Conservation (phyloP, 2,113 vertebrate species). For the Dipodomys stephensi region DNA sequence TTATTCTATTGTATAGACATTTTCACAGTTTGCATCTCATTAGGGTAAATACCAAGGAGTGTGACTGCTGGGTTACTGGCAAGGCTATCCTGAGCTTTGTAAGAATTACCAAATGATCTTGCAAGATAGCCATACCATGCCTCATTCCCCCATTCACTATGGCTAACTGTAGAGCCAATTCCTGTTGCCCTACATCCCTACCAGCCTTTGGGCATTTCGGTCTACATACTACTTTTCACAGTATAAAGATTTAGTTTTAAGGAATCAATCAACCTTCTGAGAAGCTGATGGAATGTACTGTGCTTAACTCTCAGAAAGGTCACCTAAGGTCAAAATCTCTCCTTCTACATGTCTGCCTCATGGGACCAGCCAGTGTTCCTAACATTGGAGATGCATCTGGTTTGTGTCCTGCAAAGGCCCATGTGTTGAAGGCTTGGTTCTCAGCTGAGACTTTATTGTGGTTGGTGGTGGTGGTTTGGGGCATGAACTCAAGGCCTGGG, state of each 20-base stretch:
- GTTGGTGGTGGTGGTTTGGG: no score
- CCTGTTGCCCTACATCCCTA: not conserved
- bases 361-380: not conserved
- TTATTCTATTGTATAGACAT: not conserved
- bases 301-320: not conserved
- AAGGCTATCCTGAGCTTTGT: not conserved
- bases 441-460: no score
- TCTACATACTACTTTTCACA: not conserved
- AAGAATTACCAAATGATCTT: not conserved
- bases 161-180: not conserved
- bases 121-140: not conserved
- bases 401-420: not conserved
- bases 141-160: not conserved
- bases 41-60: conserved; percentile 11
- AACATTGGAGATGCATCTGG: not conserved
- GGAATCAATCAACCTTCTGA: not conserved
- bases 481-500: no score
- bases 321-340: not conserved
- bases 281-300: not conserved
- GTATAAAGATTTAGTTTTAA: not conserved
- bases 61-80: not conserved
- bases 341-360: no score
- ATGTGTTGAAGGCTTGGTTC: no score
- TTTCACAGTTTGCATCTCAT: not conserved
- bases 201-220: not conserved